A percentile compares a stretch with the other conserved stretches of the same genome.
Conservation (phyloP, 2,888 invertebrate species). For the Hanleya hanleyi region DNA sequence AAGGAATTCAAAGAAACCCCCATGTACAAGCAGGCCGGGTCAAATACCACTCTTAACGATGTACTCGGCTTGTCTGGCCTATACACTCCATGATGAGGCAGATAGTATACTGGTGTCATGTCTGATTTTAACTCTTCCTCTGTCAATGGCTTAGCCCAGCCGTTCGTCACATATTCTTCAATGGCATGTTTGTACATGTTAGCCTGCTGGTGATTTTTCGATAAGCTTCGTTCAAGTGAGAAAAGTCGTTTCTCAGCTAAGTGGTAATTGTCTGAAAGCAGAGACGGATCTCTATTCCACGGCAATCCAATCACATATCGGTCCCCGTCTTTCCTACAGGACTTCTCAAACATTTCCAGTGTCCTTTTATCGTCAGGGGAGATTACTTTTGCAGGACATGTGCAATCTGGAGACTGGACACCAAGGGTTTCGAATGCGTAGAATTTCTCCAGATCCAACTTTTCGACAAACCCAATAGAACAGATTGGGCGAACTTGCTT, state of each 20-base stretch:
- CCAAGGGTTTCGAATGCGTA: conserved; percentile 20
- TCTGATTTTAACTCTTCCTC: too few relatives aligned
- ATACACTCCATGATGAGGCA: neutral
- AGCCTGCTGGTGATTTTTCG: conserved; percentile 2
- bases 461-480: conserved; percentile 14
- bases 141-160: conserved; percentile 16
- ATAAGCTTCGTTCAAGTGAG: conserved; percentile 16
- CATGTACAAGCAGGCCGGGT: neutral
- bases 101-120: neutral
- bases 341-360: neutral
- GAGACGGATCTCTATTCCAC: conserved; percentile 14
- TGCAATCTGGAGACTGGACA: conserved; percentile 11
- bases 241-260: conserved; percentile 11
- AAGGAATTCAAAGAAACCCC: neutral
- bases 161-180: conserved; percentile 12
- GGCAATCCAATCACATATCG: conserved; percentile 11
- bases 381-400: neutral
- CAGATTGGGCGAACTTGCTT: neutral
- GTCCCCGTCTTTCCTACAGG: neutral
- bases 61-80: conserved; percentile 11
- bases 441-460: conserved; percentile 6
- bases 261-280: conserved; percentile 9
- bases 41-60: neutral
- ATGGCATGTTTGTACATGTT: conserved; percentile 10
- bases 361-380: neutral